Conservation (phyloP, 2,113 vertebrate species). For the Ophiodon elongatus region DNA sequence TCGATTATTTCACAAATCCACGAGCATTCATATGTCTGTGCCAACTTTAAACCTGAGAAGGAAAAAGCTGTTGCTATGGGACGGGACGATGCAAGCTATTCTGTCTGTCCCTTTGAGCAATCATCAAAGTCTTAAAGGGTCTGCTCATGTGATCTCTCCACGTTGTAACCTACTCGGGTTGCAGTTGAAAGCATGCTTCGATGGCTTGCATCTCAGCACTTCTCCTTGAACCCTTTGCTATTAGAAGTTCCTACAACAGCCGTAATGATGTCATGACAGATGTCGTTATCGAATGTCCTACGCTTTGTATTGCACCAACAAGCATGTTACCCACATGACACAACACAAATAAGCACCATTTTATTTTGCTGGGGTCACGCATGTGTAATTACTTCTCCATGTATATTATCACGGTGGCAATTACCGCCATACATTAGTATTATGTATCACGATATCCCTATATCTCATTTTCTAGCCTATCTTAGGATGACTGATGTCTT, state of each 20-base stretch:
- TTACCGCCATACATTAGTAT: slow-evolving; percentile 3
- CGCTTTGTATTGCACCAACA: slow-evolving; percentile 12
- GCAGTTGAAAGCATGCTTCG: slow-evolving; percentile 66
- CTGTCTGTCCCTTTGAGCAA: slow-evolving; percentile 49
- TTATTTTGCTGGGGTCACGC: not conserved
- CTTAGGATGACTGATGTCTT: slow-evolving; percentile 53
- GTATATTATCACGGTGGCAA: not conserved
- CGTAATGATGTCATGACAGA: slow-evolving; percentile 67
- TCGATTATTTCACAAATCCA: slow-evolving; percentile 11
- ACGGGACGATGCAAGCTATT: slow-evolving; percentile 47
- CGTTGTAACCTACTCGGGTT: slow-evolving; percentile 78
- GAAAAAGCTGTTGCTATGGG: slow-evolving; percentile 62
- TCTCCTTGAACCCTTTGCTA: slow-evolving; percentile 55
- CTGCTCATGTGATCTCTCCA: slow-evolving; percentile 61
- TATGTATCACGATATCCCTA: slow-evolving; percentile 31
- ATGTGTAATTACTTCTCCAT: not conserved
- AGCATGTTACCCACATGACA: not conserved
- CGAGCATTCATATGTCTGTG: not conserved
- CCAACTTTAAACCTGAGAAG: slow-evolving; percentile 16
- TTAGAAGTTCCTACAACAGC: slow-evolving; percentile 41
- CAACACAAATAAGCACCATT: slow-evolving; percentile 18
- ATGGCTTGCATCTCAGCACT: slow-evolving; percentile 61
- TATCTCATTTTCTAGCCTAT: slow-evolving; percentile 46
- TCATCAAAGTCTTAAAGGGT: slow-evolving; percentile 67
- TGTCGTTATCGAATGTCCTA: slow-evolving; percentile 26